A percentile compares a stretch with the other conserved stretches of the same genome.
Conservation (phyloP, 2,888 invertebrate genomes). For the Autographa pulchrina region DNA sequence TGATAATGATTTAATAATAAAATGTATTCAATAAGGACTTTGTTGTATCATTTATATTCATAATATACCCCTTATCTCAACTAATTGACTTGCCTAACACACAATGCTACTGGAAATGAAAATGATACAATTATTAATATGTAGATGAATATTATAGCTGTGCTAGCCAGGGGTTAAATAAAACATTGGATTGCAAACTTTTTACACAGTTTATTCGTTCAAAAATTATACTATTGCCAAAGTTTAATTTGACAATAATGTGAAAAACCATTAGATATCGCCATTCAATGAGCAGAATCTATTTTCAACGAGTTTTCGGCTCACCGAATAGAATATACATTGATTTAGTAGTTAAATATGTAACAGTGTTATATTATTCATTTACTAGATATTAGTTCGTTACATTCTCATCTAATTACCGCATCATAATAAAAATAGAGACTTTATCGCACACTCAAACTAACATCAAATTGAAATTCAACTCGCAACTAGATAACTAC, state of each 20-base stretch:
- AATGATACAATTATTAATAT: too few relatives aligned
- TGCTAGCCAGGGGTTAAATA: slow-evolving; percentile 42
- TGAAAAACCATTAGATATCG: slow-evolving; percentile 74
- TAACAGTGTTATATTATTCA: slow-evolving; percentile 72
- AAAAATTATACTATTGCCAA: slow-evolving; percentile 80
- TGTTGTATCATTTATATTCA: slow-evolving; percentile 46
- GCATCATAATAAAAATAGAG: slow-evolving; percentile 73
- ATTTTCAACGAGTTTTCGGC: slow-evolving; percentile 50
- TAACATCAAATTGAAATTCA: slow-evolving; percentile 65
- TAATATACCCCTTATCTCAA: too few relatives aligned
- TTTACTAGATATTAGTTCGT: slow-evolving; percentile 69
- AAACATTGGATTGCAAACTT: slow-evolving; percentile 67
- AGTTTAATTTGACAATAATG: slow-evolving; percentile 75
- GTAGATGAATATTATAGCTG: too few relatives aligned
- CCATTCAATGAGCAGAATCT: slow-evolving; percentile 68
- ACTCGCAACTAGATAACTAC: slow-evolving; percentile 50
- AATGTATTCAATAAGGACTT: slow-evolving; percentile 67
- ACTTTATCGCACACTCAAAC: slow-evolving; percentile 66
- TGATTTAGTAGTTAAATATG: slow-evolving; percentile 59
- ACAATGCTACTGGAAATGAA: not conserved
- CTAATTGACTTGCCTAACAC: too few relatives aligned
- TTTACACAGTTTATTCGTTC: slow-evolving; percentile 81
- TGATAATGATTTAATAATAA: slow-evolving; percentile 72
- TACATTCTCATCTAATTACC: slow-evolving; percentile 62
- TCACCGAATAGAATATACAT: slow-evolving; percentile 67